Percentiles rank a stretch among this genome's conserved stretches.
Evolutionary conservation across 2,797 vertebrate species (phyloP).

Genomic region (Argyrosomus regius): DNA sequence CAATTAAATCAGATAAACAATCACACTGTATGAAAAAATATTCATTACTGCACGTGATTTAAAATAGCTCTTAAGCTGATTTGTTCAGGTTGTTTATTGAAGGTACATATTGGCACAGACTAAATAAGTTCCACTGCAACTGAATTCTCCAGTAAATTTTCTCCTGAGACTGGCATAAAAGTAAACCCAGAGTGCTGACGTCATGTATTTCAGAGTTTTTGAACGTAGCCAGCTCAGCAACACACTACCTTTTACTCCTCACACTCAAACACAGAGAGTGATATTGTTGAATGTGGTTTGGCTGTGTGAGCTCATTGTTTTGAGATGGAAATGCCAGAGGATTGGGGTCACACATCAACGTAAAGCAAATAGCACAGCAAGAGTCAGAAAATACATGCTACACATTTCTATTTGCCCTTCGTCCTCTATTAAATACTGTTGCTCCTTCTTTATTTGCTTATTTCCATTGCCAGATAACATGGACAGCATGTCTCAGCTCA

Average conservation of each 20-base stretch:
- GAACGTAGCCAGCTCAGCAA: constrained; percentile 69
- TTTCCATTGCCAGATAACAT: constrained; percentile 45
- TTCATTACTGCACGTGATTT: constrained; percentile 15
- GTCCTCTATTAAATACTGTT: constrained; percentile 17
- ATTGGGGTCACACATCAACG: constrained; percentile 64
- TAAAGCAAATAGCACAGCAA: constrained; percentile 27
- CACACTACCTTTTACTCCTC: constrained; percentile 64
- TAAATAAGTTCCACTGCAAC: constrained; percentile 44
- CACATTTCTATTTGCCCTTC: constrained; percentile 33
- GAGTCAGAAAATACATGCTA: constrained; percentile 27
- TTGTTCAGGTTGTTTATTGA: constrained; percentile 25
- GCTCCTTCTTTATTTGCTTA: constrained; percentile 16
- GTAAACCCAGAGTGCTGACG: constrained; percentile 70
- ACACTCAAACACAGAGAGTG: constrained; percentile 58
- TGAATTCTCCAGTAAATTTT: constrained; percentile 42
- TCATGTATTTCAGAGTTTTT: constrained; percentile 65
- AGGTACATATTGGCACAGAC: constrained; percentile 14
- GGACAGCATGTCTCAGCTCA: constrained; percentile 16
- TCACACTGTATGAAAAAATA: not conserved
- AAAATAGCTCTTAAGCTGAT: constrained; percentile 14
- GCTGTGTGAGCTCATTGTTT: constrained; percentile 83
- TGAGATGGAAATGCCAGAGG: constrained; percentile 81
- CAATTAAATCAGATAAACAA: not conserved
- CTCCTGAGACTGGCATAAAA: constrained; percentile 67
- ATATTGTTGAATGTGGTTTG: constrained; percentile 77